A percentile compares a stretch with the other conserved stretches of the same genome.
Conservation (phyloP, 2,797 vertebrate genomes). For the Gobio occitaniae region DNA sequence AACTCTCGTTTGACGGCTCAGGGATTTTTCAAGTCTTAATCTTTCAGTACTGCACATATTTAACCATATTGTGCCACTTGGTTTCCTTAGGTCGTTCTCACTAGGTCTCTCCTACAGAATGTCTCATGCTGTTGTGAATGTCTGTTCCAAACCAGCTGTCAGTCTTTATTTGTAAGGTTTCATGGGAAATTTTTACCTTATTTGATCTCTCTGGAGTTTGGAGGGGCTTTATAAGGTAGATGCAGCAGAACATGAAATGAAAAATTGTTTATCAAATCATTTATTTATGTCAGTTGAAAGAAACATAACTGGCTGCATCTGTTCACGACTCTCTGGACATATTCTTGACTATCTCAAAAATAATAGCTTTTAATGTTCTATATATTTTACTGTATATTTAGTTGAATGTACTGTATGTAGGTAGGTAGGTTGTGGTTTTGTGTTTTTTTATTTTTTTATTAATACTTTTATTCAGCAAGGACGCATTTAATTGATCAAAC, state of each 20-base stretch:
- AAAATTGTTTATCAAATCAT: not conserved
- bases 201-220: not conserved
- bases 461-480: not conserved
- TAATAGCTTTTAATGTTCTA: not conserved
- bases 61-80: not conserved
- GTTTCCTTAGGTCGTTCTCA: not conserved
- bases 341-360: not conserved
- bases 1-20: not conserved
- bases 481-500: not conserved
- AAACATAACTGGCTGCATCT: not conserved
- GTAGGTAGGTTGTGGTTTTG: not conserved
- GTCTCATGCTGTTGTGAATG: not conserved
- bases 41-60: not conserved
- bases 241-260: not conserved
- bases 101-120: not conserved
- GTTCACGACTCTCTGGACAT: not conserved
- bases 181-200: not conserved
- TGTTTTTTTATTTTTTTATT: not conserved
- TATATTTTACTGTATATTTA: not conserved
- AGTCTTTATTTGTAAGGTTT: conserved; percentile 2
- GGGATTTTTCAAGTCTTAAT: not conserved
- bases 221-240: not conserved
- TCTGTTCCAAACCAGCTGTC: not conserved
- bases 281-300: not conserved
- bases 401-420: not conserved